Percentiles rank a stretch among this genome's conserved stretches.
Conservation (phyloP, 1,140 invertebrate species). For the Tribolium madens region DNA sequence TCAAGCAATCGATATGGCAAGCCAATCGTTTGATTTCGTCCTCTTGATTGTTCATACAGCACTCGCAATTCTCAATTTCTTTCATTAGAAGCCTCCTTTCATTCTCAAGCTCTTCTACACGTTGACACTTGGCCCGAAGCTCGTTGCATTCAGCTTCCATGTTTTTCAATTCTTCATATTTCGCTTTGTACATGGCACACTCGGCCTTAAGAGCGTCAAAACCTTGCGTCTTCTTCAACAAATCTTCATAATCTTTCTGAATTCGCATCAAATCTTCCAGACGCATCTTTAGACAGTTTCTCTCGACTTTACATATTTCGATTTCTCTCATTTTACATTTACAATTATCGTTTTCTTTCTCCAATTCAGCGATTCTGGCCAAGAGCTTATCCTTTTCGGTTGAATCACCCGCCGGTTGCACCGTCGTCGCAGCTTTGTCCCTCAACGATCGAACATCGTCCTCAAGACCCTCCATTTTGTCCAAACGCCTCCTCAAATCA, state of each 20-base stretch:
- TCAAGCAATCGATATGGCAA: slow-evolving; percentile 59
- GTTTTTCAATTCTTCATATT: slow-evolving; percentile 56
- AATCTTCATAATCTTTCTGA: slow-evolving; percentile 58
- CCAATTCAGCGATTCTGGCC: slow-evolving; percentile 14
- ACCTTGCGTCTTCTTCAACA: slow-evolving; percentile 56
- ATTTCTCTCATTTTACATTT: slow-evolving; percentile 45
- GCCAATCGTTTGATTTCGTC: slow-evolving; percentile 63
- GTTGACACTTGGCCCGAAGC: slow-evolving; percentile 55
- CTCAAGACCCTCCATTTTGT: slow-evolving; percentile 49
- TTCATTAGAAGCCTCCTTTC: slow-evolving; percentile 52
- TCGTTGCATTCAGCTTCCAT: slow-evolving; percentile 58
- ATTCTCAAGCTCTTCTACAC: slow-evolving; percentile 51
- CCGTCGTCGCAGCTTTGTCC: slow-evolving; percentile 45
- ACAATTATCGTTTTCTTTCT: slow-evolving; percentile 47
- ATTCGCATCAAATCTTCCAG: slow-evolving; percentile 58
- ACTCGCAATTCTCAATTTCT: slow-evolving; percentile 54
- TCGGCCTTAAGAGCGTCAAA: slow-evolving; percentile 60
- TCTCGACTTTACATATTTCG: slow-evolving; percentile 52
- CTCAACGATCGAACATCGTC: slow-evolving; percentile 51
- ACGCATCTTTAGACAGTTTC: slow-evolving; percentile 55
- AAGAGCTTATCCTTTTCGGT: neutral
- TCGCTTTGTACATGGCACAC: slow-evolving; percentile 59
- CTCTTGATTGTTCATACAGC: slow-evolving; percentile 62
- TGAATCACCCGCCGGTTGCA: neutral
- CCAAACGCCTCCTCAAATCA: slow-evolving; percentile 1